These are phyloP conservation scores for Perognathus longimembris DNA, from an alignment of 2,113 vertebrate species.

Conservation along the genomic window DNA sequence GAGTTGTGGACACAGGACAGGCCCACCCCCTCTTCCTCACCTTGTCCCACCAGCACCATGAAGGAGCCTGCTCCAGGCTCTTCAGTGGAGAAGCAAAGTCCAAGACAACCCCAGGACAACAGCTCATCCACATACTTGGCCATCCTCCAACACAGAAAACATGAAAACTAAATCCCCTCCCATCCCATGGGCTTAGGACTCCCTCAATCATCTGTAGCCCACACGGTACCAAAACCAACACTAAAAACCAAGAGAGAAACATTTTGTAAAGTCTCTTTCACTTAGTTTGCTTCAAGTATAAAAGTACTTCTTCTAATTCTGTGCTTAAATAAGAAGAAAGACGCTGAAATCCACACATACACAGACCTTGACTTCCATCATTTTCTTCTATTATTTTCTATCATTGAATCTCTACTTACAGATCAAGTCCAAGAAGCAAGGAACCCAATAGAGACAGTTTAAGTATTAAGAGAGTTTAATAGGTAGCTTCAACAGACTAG, in stretches of 20 bases:
- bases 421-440: neutral
- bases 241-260: neutral
- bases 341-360: neutral
- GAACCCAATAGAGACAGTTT: neutral
- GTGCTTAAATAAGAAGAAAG: neutral
- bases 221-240: neutral
- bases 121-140: neutral
- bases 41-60: rapidly evolving
- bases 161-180: neutral
- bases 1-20: neutral
- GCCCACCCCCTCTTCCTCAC: rapidly evolving
- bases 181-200: neutral
- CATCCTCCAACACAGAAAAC: neutral
- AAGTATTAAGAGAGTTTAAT: neutral
- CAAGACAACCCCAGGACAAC: rapidly evolving
- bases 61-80: neutral
- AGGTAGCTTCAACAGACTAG: neutral
- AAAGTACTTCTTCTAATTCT: conserved; percentile 17
- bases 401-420: neutral
- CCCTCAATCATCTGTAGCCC: neutral
- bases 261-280: neutral
- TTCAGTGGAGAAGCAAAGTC: neutral
- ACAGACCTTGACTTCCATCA: neutral
- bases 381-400: too few species aligned
- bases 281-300: neutral